Evolutionary conservation across 2,113 vertebrate genomes (phyloP), one percentile per base, ranked within the genome.

Genomic region (Cyrtonyx montezumae): DNA sequence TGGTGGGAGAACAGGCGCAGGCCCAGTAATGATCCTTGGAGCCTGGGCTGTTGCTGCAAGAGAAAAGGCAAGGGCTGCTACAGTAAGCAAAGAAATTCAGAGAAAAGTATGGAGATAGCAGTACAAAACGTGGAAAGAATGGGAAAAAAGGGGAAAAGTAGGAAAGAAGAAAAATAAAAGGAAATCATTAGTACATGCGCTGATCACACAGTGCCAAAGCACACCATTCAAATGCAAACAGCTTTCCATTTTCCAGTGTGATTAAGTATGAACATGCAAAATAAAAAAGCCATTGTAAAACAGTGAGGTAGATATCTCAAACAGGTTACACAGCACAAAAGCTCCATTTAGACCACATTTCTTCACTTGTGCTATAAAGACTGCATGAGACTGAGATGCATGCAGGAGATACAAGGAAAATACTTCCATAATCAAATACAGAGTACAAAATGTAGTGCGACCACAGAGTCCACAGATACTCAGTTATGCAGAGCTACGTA

Each of bases 41-140:
- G 98, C 98, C 98, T 99, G 99, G 97, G 98, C 98, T 95, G 98
- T 98, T 61, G 97, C 99, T 97, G 98, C 98, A 98, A 99, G 98
- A 96, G 99, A 99, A 98, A 99, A 99, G 97, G 98, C 98, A 97
- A 99, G 98, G 96, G 98, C 98, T 98, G 98, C 99, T 99, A 98
- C 97, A 97, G 98, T 98, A 97, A 98, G 98, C 97, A 96, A 97
- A 97, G 97, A 98, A 98, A 98, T 97, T 97, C 56, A 98, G 98
- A 96, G 97, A 97, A 87, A 96, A 97, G 96, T 97, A 87, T 90
- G 97, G 97, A 97, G 97, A 97, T 7, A 98, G 98, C 96, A 96
- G 97, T 97, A 92, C 65, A 93, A 97, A 96, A 98, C 56, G 92
- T 71, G 96, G 94, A 97, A 95, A 98, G 98, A 98, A 97, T 71